phyloP scores from a whole-genome alignment of 2,888 invertebrate genomes.

The Torymus tubicola region DNA sequence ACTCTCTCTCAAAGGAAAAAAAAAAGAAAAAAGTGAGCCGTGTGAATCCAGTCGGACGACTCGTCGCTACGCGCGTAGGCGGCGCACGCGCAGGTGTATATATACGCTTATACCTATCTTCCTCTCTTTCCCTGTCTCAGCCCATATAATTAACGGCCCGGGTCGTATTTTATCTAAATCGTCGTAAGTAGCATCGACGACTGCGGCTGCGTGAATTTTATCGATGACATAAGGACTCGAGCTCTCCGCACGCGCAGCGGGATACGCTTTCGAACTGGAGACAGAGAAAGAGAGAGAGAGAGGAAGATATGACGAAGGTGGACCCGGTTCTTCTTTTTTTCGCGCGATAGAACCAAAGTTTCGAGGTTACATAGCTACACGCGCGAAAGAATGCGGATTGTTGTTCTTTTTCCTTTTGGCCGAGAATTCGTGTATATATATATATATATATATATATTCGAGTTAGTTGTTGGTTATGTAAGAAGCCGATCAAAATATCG shows the following conservation, averaged over 20 bases:
- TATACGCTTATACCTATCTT: background rate
- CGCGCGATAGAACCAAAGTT: background rate
- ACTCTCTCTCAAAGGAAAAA: background rate
- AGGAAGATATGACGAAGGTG: slow-evolving; percentile 6
- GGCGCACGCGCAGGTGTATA: background rate
- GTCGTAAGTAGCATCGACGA: slow-evolving; percentile 37
- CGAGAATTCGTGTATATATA: no score
- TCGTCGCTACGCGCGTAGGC: background rate
- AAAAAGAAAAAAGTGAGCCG: slow-evolving; percentile 20
- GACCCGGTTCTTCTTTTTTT: slow-evolving; percentile 13
- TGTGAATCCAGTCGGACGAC: slow-evolving; percentile 10
- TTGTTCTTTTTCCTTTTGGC: no score
- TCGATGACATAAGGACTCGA: slow-evolving; percentile 51
- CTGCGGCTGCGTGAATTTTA: slow-evolving; percentile 43
- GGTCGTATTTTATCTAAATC: slow-evolving; percentile 50
- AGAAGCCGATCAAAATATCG: no score
- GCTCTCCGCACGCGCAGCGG: slow-evolving; percentile 33
- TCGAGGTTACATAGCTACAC: no score
- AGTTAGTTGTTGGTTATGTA: no score
- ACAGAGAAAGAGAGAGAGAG: no score
- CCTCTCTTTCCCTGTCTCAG: slow-evolving; percentile 27
- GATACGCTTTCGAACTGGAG: background rate
- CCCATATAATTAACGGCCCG: slow-evolving; percentile 52
- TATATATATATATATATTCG: no score
- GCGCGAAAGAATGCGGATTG: no score